Conservation (phyloP, 64 coral and sea anemone species). For the Actinia equina region DNA sequence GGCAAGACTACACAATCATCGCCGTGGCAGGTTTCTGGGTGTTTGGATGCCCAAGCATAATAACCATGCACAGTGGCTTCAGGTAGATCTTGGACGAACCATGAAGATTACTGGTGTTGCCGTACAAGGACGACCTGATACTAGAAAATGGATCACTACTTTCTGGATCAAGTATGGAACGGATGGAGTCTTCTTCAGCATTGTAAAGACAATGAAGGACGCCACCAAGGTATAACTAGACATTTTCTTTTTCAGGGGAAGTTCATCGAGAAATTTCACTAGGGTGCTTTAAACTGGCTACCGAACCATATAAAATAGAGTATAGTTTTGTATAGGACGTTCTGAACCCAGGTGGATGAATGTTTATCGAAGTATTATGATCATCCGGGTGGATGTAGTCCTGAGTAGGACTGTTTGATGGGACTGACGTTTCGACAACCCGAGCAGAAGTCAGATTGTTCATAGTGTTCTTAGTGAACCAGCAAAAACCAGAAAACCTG, state of each 20-base stretch:
- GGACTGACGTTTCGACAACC: no score
- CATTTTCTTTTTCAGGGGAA: background rate
- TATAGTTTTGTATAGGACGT: no score
- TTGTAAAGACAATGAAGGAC: constrained; percentile 23
- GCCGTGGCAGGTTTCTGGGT: background rate
- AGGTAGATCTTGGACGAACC: constrained; percentile 44
- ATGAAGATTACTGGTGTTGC: constrained; percentile 61
- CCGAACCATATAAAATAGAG: no score
- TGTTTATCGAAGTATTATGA: no score
- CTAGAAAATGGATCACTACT: constrained; percentile 36
- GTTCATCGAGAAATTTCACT: no score
- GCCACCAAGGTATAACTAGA: constrained; percentile 15
- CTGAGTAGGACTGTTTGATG: no score
- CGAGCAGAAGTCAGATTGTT: no score
- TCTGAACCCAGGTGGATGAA: no score
- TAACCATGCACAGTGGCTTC: constrained; percentile 58
- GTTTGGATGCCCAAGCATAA: constrained; percentile 45
- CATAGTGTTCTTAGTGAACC: no score
- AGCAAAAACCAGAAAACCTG: no score
- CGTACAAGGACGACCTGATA: constrained; percentile 16
- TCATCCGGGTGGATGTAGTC: no score
- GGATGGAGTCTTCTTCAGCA: constrained; percentile 38
- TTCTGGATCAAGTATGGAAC: constrained; percentile 25
- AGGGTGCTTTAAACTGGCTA: no score
- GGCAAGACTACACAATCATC: constrained; percentile 16